Percentiles rank a stretch among this genome's conserved stretches.
Evolutionary conservation across 2,113 vertebrate genomes (phyloP).

Genomic region (Aleadryas rufinucha): DNA sequence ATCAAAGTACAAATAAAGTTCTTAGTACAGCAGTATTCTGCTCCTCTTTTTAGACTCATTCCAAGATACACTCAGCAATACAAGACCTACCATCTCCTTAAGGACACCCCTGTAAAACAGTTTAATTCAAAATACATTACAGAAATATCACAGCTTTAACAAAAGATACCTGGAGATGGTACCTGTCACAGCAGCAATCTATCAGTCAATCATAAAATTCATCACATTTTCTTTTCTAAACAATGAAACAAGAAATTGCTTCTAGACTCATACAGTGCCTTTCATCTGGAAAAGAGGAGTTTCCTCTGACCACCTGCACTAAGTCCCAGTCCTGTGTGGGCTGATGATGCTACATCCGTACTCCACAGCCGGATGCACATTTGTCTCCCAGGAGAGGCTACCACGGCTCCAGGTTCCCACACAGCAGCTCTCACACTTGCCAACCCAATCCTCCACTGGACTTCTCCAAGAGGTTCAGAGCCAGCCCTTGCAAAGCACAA

Average conservation of each 20-base stretch:
- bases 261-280: not conserved
- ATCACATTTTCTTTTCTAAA: not conserved
- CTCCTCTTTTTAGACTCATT: not conserved
- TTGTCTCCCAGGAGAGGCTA: not conserved
- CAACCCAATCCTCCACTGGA: not conserved
- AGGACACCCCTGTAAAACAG: not conserved
- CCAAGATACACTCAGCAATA: not conserved
- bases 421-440: not conserved
- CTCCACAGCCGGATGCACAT: not conserved
- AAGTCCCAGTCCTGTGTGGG: slow-evolving; percentile 56
- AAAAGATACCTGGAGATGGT: not conserved
- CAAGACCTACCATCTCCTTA: not conserved
- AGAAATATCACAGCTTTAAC: not conserved
- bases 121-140: not conserved
- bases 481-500: not conserved
- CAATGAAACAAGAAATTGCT: not conserved
- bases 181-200: not conserved
- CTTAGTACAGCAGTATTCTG: not conserved
- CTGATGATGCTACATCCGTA: not conserved
- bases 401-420: not conserved
- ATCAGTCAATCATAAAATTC: not conserved
- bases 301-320: slow-evolving; percentile 40
- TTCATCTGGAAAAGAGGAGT: slow-evolving; percentile 33
- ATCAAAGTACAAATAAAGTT: not conserved
- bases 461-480: not conserved